Percentiles rank a stretch among this genome's conserved stretches.
Evolutionary conservation across 2,113 vertebrate genomes (phyloP).

Genomic region (Neogobius melanostomus): DNA sequence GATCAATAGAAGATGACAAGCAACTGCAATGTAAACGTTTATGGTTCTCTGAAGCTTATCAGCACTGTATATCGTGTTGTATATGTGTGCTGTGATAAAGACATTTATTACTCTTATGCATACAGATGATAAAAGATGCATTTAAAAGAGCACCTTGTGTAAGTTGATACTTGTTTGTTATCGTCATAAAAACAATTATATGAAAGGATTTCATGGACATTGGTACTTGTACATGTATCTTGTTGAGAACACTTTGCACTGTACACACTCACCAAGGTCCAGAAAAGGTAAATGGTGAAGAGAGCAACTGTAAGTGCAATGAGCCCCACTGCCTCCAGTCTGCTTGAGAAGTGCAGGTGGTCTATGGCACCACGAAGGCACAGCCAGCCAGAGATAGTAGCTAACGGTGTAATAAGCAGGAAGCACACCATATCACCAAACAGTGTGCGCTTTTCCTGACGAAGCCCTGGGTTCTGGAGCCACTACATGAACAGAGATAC

Average conservation of each 20-base stretch:
- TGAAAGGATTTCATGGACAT: not conserved
- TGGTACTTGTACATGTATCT: not conserved
- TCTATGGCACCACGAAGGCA: slow-evolving; percentile 40
- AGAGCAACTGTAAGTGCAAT: slow-evolving; percentile 36
- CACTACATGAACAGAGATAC: slow-evolving; percentile 16
- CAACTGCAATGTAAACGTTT: not conserved
- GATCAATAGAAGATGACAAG: not conserved
- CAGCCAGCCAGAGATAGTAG: slow-evolving; percentile 40
- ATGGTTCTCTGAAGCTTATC: slow-evolving; percentile 9
- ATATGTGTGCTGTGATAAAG: no score
- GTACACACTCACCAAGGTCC: slow-evolving; percentile 34
- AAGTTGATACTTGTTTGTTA: no score
- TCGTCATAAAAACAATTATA: not conserved
- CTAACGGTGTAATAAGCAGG: slow-evolving; percentile 40
- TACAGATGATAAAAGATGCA: not conserved
- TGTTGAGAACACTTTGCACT: not conserved
- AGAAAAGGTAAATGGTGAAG: slow-evolving; percentile 44
- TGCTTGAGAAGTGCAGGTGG: slow-evolving; percentile 38
- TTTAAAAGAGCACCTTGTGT: no score
- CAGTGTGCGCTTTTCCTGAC: slow-evolving; percentile 37
- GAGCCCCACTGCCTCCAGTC: slow-evolving; percentile 38
- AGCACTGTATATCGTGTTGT: not conserved
- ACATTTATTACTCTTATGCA: not conserved
- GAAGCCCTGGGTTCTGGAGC: slow-evolving; percentile 22
- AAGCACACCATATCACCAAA: slow-evolving; percentile 42